phyloP scores from a whole-genome alignment of 2,888 invertebrate species.

The Rotaria sp. region DNA sequence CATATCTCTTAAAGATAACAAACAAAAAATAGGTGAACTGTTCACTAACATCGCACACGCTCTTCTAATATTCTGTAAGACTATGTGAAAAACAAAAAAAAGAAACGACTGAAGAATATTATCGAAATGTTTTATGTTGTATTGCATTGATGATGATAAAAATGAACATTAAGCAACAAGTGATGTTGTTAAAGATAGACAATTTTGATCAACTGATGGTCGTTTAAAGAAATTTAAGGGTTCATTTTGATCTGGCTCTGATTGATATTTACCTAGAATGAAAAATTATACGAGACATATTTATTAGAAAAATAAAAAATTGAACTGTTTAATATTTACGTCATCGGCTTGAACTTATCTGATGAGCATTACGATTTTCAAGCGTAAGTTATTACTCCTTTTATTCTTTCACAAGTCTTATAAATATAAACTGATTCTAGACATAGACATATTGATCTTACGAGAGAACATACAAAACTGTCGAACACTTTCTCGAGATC shows the following conservation, averaged over 20 bases:
- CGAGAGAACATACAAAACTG: too few relatives aligned
- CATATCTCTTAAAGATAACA: not conserved
- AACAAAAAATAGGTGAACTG: not conserved
- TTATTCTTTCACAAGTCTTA: too few relatives aligned
- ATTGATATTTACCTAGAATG: constrained; percentile 20
- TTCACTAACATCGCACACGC: not conserved
- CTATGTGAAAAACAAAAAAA: not conserved
- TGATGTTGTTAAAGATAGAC: not conserved
- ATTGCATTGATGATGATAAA: not conserved
- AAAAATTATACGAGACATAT: too few relatives aligned
- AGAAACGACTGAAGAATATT: not conserved
- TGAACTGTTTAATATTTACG: too few relatives aligned
- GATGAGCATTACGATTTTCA: too few relatives aligned
- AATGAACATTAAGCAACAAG: not conserved
- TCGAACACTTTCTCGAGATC: too few relatives aligned
- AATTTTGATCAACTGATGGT: not conserved
- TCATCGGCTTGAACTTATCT: too few relatives aligned
- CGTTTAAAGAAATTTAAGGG: not conserved
- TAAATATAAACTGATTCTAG: too few relatives aligned
- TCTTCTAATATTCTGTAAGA: not conserved
- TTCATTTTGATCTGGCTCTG: constrained; percentile 16
- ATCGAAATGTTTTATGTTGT: not conserved
- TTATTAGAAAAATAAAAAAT: too few relatives aligned
- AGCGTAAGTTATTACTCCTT: too few relatives aligned
- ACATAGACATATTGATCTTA: too few relatives aligned